Base-by-base conservation (phyloP, 2,797 vertebrate genomes). In the Cuculus canorus region DNA sequence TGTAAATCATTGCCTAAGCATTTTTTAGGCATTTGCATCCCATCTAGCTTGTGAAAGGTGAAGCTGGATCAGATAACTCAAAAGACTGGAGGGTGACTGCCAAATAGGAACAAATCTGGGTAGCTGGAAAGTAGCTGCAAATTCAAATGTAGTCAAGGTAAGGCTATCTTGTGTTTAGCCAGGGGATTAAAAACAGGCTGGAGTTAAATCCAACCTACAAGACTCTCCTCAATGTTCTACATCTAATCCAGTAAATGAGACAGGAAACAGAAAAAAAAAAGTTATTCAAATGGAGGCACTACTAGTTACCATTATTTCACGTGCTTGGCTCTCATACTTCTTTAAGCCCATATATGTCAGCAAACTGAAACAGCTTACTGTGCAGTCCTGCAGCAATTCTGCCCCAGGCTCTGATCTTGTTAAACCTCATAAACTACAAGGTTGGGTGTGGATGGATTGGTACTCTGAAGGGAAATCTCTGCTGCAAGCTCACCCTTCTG, bases 161-260 rank as follows among this genome's bases (percentile, higher is more conserved):
- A 76, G n/a, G 61, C n/a, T 24, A 68, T 33, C 25, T 88, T 87
- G 69, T 83, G 89, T 94, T 95, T 92, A 93, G 54, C 52, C 73
- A 32, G 33, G 30, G 35, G 25, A 87, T 57, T 92, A 78, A 95
- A 97, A 94, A 64, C 37, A 86, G 69, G 57, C 77, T 95, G 90
- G 83, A 86, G 70, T 77, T 88, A 95, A 95, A 95, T 56, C 71
- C 77, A 96, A 81, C 78, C 89, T 88, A 92, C 70, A 25, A 95
- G 88, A 75, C 53, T 57, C 32, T 65, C 63, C 59, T 75, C 61
- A 15, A 1, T 2, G 25, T 30, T 83, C 35, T 87, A 77, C 86
- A 41, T 25, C 79, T 45, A 72, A 95, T 35, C 59, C 88, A 92
- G 80, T 35, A 63, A 96, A 88, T 7, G 28, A 94, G 56, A 63